phyloP scores from a whole-genome alignment of 2,113 vertebrate genomes.

The Otocyon megalotis region DNA sequence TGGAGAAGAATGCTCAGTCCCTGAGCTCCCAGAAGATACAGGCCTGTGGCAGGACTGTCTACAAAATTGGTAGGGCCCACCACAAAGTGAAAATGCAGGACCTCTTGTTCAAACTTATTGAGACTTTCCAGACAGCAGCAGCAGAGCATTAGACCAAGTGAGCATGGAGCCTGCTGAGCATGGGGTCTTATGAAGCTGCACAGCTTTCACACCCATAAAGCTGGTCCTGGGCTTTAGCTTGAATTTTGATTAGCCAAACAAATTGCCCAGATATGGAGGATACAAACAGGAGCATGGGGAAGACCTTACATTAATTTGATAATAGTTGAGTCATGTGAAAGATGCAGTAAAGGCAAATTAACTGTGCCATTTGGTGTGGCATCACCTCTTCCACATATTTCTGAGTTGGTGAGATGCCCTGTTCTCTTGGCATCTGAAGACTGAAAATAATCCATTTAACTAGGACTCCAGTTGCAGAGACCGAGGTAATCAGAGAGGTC shows the following conservation, averaged over 20 bases:
- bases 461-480: background rate
- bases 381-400: background rate
- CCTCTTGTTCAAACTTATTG: background rate
- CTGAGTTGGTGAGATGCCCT: background rate
- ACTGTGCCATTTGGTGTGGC: background rate
- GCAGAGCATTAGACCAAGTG: background rate
- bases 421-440: background rate
- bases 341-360: background rate
- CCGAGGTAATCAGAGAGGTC: background rate
- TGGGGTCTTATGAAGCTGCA: background rate
- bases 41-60: background rate
- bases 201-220: background rate
- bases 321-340: background rate
- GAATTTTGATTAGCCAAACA: background rate
- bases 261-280: background rate
- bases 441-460: background rate
- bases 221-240: background rate
- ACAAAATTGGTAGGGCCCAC: background rate
- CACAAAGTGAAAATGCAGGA: background rate
- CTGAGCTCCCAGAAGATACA: background rate
- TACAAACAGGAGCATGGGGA: background rate
- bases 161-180: accelerated
- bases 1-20: background rate
- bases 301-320: background rate
- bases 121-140: background rate